A percentile compares a stretch with the other conserved stretches of the same genome.
Conservation (phyloP, 2,797 vertebrate genomes). For the Uromys caudimaculatus region DNA sequence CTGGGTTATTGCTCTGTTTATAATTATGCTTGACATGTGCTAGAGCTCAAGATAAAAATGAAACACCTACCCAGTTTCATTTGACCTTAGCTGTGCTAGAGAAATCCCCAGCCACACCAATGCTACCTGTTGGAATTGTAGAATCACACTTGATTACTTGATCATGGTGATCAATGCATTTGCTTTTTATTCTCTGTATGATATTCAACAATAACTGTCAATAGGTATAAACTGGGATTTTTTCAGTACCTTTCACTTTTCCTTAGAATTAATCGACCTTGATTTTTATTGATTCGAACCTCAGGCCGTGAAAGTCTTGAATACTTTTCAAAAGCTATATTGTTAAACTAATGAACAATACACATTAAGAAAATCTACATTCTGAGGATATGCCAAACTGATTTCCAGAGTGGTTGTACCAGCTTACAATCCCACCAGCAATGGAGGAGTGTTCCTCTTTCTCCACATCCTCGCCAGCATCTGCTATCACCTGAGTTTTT, state of each 20-base stretch:
- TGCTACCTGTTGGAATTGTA: background rate
- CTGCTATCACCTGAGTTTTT: no score
- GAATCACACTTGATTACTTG: background rate
- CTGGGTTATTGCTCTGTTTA: background rate
- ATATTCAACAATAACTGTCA: conserved; percentile 30
- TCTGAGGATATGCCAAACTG: background rate
- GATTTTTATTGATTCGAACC: background rate
- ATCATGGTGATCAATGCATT: background rate
- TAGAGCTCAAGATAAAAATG: background rate
- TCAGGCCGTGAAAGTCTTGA: background rate
- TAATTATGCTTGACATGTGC: background rate
- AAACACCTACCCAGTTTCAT: background rate
- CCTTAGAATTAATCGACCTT: background rate
- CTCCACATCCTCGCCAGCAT: no score
- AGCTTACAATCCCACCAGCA: no score
- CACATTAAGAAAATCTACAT: background rate
- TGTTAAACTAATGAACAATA: background rate
- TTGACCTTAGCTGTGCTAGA: background rate
- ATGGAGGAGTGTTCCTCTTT: no score
- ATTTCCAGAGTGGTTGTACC: no score
- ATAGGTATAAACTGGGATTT: background rate
- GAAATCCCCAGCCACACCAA: background rate
- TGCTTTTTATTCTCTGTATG: background rate
- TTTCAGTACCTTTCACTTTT: background rate
- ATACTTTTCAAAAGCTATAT: background rate